Evolutionary conservation across 2,113 vertebrate species (phyloP), one percentile per base, ranked within the genome.

Genomic region (Todiramphus saurophagus): DNA sequence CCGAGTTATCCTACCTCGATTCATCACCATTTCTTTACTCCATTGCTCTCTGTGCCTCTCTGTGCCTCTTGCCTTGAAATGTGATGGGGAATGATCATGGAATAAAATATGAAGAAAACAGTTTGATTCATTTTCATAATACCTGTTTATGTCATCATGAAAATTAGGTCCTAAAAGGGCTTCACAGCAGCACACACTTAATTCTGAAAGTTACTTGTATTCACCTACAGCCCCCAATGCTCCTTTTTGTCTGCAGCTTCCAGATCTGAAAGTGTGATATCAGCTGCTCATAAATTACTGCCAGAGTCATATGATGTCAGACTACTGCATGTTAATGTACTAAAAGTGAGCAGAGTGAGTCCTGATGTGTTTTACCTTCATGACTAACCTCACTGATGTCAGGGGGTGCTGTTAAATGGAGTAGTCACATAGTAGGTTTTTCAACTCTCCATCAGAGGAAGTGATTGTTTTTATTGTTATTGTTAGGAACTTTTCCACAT

Each of bases 401-500:
- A 93, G 59, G 79, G 77, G 39, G 53, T 44, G 43, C 37, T 62
- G 10, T 33, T 59, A 67, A 12, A 82, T 11, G 64, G 30, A 82
- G 58, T 59, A 74, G 67, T 35, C 63, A 39, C 59, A 41, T 2
- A 33, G 81, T 31, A 55, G 43, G 24, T 5, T 91, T 78, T 80
- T 31, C 91, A 89, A 15, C 66, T 75, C 83, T 41, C 77, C 83
- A 25, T 24, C 72, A 67, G 83, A 56, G 53, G 70, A 89, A 89
- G 62, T 73, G 79, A 86, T 94, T 89, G 66, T 74, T 94, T 94
- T 96, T 96, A 81, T 93, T 95, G 90, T 97, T 97, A 96, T 88
- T 97, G 89, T 97, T 95, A 56, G 69, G 95, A 98, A 95, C 88
- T 97, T 97, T 97, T 97, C 93, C 97, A 97, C 93, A 86, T 92